These are phyloP conservation scores for Craniophora ligustri DNA, from an alignment of 2,888 invertebrate genomes.

Conservation along the genomic window DNA sequence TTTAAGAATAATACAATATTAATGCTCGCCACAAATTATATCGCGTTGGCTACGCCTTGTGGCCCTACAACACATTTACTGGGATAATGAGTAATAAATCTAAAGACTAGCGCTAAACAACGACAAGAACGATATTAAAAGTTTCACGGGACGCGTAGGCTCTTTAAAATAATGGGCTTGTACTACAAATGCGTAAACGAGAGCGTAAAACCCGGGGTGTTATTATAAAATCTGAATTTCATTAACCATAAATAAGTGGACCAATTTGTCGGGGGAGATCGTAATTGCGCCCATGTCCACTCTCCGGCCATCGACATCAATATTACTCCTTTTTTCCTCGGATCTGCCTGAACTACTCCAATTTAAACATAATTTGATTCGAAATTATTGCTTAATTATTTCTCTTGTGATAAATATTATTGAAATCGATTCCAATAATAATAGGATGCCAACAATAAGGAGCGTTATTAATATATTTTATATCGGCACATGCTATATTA, in stretches of 20 bases:
- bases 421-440: slow-evolving; percentile 31
- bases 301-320: slow-evolving; percentile 54
- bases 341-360: slow-evolving; percentile 49
- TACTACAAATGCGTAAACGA: slow-evolving; percentile 71
- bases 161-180: slow-evolving; percentile 67
- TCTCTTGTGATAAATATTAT: slow-evolving; percentile 43
- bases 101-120: slow-evolving; percentile 46
- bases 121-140: slow-evolving; percentile 51
- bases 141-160: slow-evolving; percentile 57
- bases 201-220: slow-evolving; percentile 65
- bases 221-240: slow-evolving; percentile 79
- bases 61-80: slow-evolving; percentile 50
- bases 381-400: slow-evolving; percentile 50
- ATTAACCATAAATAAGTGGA: slow-evolving; percentile 76
- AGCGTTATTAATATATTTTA: slow-evolving; percentile 14
- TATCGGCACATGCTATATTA: slow-evolving; percentile 11
- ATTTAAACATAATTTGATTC: slow-evolving; percentile 51
- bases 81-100: slow-evolving; percentile 62
- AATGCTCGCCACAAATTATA: slow-evolving; percentile 39
- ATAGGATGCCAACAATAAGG: slow-evolving; percentile 28
- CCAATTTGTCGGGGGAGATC: slow-evolving; percentile 68
- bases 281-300: slow-evolving; percentile 70
- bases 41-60: slow-evolving; percentile 32
- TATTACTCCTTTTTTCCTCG: slow-evolving; percentile 44
- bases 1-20: slow-evolving; percentile 47